These are phyloP conservation scores for Leptobrachium leishanense DNA, from an alignment of 2,113 vertebrate genomes.

Conservation along the genomic window DNA sequence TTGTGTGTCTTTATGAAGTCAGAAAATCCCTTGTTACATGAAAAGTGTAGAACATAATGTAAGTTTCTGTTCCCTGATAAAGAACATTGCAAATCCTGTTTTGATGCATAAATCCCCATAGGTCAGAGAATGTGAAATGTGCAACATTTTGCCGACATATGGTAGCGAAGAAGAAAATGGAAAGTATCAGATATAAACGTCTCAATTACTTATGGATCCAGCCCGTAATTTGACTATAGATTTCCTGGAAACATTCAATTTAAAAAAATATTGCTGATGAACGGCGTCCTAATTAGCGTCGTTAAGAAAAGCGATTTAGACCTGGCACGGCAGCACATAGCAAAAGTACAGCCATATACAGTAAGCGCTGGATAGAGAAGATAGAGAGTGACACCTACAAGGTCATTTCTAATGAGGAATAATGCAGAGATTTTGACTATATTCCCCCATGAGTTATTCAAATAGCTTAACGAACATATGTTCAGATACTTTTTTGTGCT, in stretches of 20 bases:
- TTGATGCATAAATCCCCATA: neutral
- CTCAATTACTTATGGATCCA: no score
- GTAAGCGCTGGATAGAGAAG: neutral
- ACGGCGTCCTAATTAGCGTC: neutral
- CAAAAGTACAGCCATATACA: neutral
- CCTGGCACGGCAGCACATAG: neutral
- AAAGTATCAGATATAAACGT: no score
- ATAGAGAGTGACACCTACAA: neutral
- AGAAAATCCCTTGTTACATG: no score
- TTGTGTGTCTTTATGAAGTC: no score
- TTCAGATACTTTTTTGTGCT: neutral
- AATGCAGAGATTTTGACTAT: slow-evolving; percentile 24
- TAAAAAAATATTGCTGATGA: neutral
- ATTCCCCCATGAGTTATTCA: slow-evolving; percentile 4
- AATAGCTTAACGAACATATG: slow-evolving; percentile 22
- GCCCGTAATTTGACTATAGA: no score
- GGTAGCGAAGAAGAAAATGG: no score
- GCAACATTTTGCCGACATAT: neutral
- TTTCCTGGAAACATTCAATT: no score
- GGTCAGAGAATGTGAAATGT: neutral
- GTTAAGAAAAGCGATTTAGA: neutral
- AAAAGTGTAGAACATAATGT: no score
- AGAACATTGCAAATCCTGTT: neutral
- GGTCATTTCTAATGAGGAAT: slow-evolving; percentile 32
- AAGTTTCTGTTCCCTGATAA: no score